These are phyloP conservation scores for Drosophila stalkeri DNA, from an alignment of 2,888 invertebrate genomes.

Conservation along the genomic window DNA sequence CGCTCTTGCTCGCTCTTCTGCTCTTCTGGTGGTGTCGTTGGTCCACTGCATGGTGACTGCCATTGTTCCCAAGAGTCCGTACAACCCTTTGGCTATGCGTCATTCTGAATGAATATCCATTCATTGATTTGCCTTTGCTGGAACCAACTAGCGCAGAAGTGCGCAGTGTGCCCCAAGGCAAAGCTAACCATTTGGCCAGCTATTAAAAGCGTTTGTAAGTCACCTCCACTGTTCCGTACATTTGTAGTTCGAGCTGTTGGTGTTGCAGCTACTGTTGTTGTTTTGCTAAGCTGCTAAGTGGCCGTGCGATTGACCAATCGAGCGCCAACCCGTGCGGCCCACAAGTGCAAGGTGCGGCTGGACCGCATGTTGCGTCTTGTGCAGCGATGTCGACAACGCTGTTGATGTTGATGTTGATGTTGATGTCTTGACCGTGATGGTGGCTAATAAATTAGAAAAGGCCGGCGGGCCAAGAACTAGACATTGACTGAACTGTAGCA, in stretches of 20 bases:
- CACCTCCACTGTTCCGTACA: constrained; percentile 33
- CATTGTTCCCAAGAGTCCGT: constrained; percentile 23
- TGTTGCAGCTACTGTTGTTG: constrained; percentile 24
- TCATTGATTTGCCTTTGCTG: constrained; percentile 70
- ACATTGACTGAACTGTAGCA: constrained; percentile 16
- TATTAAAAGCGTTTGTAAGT: constrained; percentile 59
- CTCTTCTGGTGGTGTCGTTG: constrained; percentile 6
- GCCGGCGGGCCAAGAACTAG: constrained; percentile 13
- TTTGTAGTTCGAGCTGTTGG: constrained; percentile 11
- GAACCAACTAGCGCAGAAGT: constrained; percentile 54
- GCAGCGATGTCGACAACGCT: constrained; percentile 50
- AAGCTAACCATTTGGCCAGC: constrained; percentile 35
- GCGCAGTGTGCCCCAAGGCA: constrained; percentile 19
- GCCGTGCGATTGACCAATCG: constrained; percentile 64
- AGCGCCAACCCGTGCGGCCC: constrained; percentile 20
- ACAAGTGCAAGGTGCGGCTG: constrained; percentile 59
- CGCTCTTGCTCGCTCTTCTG: not conserved
- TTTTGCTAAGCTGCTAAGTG: constrained; percentile 39
- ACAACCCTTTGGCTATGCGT: constrained; percentile 42
- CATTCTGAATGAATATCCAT: constrained; percentile 60
- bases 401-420: constrained; percentile 36
- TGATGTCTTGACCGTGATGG: constrained; percentile 51
- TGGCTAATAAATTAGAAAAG: constrained; percentile 53
- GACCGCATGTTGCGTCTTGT: constrained; percentile 64
- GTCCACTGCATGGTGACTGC: constrained; percentile 33